Conservation (phyloP, 1,140 invertebrate genomes). For the Bombus waltoni region DNA sequence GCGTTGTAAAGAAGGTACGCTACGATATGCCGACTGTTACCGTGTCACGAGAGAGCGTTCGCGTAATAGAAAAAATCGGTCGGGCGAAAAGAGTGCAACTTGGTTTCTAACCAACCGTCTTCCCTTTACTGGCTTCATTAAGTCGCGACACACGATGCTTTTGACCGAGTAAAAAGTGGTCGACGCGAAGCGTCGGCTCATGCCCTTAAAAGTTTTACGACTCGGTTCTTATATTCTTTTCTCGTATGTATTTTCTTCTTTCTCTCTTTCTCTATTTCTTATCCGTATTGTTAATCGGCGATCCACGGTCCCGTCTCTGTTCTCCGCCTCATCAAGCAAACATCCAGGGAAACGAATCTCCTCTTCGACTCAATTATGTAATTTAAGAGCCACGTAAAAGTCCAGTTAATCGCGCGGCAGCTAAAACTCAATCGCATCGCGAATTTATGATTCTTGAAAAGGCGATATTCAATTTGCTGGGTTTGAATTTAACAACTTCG, state of each 20-base stretch:
- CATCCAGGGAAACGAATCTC: background rate
- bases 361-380: background rate
- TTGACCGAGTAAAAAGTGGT: constrained; percentile 51
- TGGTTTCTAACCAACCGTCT: constrained; percentile 4
- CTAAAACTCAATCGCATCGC: background rate
- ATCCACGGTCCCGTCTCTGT: constrained; percentile 5
- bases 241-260: background rate
- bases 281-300: constrained; percentile 7
- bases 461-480: background rate
- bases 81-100: constrained; percentile 8
- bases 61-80: background rate
- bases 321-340: background rate
- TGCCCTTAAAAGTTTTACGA: constrained; percentile 60
- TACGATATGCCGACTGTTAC: background rate
- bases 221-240: constrained; percentile 41
- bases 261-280: background rate
- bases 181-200: constrained; percentile 39
- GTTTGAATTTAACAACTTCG: background rate
- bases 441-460: background rate
- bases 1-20: no score
- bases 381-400: constrained; percentile 29
- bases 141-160: background rate
- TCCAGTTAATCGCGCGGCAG: background rate
- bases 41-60: background rate
- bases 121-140: constrained; percentile 45